phyloP scores from a whole-genome alignment of 2,888 invertebrate genomes.

The Platycheirus rosarum region DNA sequence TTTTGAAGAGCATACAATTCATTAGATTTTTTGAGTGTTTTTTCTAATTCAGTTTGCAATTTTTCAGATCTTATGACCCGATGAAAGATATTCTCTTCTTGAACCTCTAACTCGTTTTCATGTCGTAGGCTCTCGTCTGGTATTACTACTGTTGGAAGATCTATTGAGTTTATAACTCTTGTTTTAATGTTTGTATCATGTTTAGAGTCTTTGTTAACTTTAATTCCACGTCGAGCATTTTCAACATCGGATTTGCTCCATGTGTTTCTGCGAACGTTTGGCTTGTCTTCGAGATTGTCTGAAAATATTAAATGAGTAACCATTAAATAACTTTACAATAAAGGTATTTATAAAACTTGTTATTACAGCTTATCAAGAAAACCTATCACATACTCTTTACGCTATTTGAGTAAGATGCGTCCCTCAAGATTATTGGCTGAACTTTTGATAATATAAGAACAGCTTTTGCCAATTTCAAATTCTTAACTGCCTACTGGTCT shows the following conservation, averaged over 20 bases:
- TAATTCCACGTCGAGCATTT: constrained; percentile 50
- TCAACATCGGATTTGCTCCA: constrained; percentile 80
- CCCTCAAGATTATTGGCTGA: too few relatives aligned
- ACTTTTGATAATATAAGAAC: too few relatives aligned
- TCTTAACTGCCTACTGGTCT: too few relatives aligned
- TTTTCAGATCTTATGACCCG: constrained; percentile 84
- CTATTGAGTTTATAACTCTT: constrained; percentile 79
- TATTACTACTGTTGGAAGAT: constrained; percentile 78
- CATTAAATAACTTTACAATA: not conserved
- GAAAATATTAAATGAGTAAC: not conserved
- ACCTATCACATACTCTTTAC: too few relatives aligned
- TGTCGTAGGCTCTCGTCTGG: constrained; percentile 86
- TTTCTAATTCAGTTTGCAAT: constrained; percentile 84
- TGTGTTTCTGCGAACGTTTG: constrained; percentile 78
- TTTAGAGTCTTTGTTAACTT: constrained; percentile 68
- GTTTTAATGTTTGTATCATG: constrained; percentile 83
- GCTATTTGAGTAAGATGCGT: too few relatives aligned
- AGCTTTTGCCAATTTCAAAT: too few relatives aligned
- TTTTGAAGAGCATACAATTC: too few relatives aligned
- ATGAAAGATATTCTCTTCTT: constrained; percentile 82
- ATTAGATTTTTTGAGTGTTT: constrained; percentile 82
- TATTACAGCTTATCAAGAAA: too few relatives aligned
- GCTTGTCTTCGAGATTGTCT: constrained; percentile 46
- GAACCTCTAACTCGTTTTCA: constrained; percentile 84
- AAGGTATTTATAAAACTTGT: too few relatives aligned